Evolutionary conservation across 2,888 invertebrate genomes (phyloP).

Genomic region (Cactoblastis cactorum): DNA sequence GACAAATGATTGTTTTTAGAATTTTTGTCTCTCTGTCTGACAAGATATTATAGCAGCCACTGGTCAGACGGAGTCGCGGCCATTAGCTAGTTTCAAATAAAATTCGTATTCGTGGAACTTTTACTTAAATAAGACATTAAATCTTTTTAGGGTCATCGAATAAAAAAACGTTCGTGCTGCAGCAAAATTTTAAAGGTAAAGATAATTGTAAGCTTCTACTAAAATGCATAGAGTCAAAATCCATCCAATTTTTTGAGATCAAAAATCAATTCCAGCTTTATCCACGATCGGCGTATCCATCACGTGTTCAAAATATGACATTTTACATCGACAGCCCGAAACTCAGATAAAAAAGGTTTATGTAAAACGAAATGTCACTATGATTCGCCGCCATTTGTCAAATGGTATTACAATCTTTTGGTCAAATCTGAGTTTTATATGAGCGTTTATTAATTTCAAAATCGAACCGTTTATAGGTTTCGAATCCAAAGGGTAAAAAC

Average conservation of each 20-base stretch:
- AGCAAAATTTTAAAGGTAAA: neutral
- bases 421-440: neutral
- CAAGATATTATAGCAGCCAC: too few relatives aligned
- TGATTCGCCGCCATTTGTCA: conserved; percentile 29
- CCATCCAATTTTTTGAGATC: neutral
- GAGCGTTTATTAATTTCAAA: too few relatives aligned
- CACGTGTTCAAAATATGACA: neutral
- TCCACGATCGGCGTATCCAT: conserved; percentile 5
- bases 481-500: too few relatives aligned
- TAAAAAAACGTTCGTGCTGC: too few relatives aligned
- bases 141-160: too few relatives aligned
- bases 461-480: too few relatives aligned
- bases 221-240: neutral
- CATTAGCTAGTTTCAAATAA: too few relatives aligned
- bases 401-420: conserved; percentile 37
- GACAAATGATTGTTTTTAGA: too few relatives aligned
- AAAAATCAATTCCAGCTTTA: conserved; percentile 2
- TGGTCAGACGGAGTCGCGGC: too few relatives aligned
- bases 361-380: conserved; percentile 33
- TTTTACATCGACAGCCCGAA: neutral
- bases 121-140: too few relatives aligned
- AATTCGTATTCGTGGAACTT: too few relatives aligned
- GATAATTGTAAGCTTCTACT: neutral
- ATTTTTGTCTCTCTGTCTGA: too few relatives aligned
- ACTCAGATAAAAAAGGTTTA: conserved; percentile 20